Evolutionary conservation across 1,140 invertebrate genomes (phyloP), one percentile per base, ranked within the genome.

Genomic region (Aphaenogaster rudis): DNA sequence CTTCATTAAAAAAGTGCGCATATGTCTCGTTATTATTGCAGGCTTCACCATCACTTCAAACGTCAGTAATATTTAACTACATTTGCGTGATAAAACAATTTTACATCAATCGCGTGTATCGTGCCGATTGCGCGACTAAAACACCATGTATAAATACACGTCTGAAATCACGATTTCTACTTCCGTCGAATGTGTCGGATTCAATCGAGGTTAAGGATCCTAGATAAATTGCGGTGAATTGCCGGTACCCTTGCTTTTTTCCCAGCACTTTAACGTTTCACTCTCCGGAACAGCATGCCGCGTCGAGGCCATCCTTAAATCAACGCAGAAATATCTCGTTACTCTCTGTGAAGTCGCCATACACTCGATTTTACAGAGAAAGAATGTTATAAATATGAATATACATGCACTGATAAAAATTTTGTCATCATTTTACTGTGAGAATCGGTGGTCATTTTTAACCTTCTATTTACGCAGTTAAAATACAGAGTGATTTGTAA

Each of bases 131-230:
- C 2, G 39, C 74, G 8, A 42, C 33, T 69, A 69, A 67, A 78
- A 48, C 21, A 9, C n/a, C 42, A 28, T 2, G 11, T 67, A 42
- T 21, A 69, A 52, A 54, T 28, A 28, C 13, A 39, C 8, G 33
- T n/a, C 33, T 28, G 15, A 50, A 81, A 63, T 57, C 36, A 13
- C 78, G 13, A 54, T 54, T 71, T 71, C 48, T 57, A 81, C 66
- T 81, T 81, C 64, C 66, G 21, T 79, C 17, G 28, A 79, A 79
- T 66, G 57, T 78, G 50, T 66, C 13, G 15, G 76, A 15, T 9
- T 45, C 39, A 67, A 86, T 85, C 63, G 84, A 80, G 84, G 84
- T 80, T 57, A 86, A 86, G 84, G 76, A 86, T 86, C 39, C 11
- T 80, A n/a, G 21, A 67, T 48, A 45, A 86, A 45, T 36, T 39